phyloP scores from a whole-genome alignment of 64 coral and sea anemone species.

The Pocillopora verrucosa region DNA sequence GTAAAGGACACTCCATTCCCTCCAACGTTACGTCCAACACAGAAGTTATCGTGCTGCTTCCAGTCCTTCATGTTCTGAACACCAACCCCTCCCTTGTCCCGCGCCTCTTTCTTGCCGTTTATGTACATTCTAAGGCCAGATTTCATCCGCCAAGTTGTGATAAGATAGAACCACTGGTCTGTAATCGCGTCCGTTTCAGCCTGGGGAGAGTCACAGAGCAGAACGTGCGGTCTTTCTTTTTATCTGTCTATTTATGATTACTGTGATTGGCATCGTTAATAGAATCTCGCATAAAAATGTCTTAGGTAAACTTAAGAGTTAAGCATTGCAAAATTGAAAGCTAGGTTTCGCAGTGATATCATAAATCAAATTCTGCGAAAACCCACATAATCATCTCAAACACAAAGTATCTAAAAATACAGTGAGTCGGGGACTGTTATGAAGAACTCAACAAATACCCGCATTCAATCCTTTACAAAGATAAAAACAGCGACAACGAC shows the following conservation, averaged over 20 bases:
- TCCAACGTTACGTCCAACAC: conserved; percentile 81
- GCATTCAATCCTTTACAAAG: neutral
- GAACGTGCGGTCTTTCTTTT: neutral
- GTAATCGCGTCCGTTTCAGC: conserved; percentile 66
- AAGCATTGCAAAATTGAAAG: too few species aligned
- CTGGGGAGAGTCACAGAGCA: conserved; percentile 22
- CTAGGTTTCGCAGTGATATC: too few species aligned
- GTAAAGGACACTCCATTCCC: conserved; percentile 57
- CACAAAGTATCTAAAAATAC: too few species aligned
- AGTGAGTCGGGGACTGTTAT: too few species aligned
- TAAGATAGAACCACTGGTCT: conserved; percentile 74
- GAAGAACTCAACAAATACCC: too few species aligned
- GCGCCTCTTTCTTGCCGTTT: conserved; percentile 44
- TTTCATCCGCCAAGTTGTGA: conserved; percentile 68
- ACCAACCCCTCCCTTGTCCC: conserved; percentile 69
- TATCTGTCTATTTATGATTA: too few species aligned
- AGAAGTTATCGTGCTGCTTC: conserved; percentile 64
- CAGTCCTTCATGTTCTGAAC: conserved; percentile 48
- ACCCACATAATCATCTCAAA: too few species aligned
- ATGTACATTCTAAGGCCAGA: conserved; percentile 61
- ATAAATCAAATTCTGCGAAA: too few species aligned
- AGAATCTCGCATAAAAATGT: too few species aligned
- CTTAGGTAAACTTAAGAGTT: too few species aligned
- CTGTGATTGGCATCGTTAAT: too few species aligned
- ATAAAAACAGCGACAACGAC: neutral